Percentiles rank a stretch among this genome's conserved stretches.
phyloP scores from a whole-genome alignment of 2,888 invertebrate species.

The Lasioglossum malachurum region DNA sequence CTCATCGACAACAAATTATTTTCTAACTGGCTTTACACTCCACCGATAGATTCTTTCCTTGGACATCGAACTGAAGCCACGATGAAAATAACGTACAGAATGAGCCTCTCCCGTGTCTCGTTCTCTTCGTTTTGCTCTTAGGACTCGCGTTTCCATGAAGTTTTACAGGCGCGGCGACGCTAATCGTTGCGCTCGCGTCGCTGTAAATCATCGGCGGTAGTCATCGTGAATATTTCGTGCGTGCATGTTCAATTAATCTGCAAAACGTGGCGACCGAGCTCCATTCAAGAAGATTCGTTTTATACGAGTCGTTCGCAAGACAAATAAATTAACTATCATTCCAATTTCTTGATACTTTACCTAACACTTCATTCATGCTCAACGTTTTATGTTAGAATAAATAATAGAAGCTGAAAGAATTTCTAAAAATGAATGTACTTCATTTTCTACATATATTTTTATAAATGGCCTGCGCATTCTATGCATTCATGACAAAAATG shows the following conservation, averaged over 20 bases:
- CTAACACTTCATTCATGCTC: not conserved
- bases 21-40: not conserved
- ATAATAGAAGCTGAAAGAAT: too few relatives aligned
- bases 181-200: conserved; percentile 5
- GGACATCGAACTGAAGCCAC: not conserved
- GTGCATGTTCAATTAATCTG: not conserved
- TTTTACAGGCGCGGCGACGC: conserved; percentile 15
- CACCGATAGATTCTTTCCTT: not conserved
- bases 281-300: conserved; percentile 12
- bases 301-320: not conserved
- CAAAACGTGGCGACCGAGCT: not conserved
- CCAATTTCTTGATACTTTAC: not conserved
- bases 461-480: too few relatives aligned
- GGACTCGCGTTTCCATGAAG: conserved; percentile 11
- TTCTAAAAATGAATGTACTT: too few relatives aligned
- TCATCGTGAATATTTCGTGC: not conserved
- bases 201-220: conserved; percentile 4
- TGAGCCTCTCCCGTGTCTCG: not conserved
- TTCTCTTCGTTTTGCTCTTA: not conserved
- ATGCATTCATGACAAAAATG: too few relatives aligned
- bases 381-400: too few relatives aligned
- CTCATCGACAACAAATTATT: not conserved
- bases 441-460: too few relatives aligned
- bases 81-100: not conserved
- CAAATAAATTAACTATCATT: not conserved